These are phyloP conservation scores for Harpalus rufipes DNA, from an alignment of 2,888 invertebrate genomes.

Conservation along the genomic window DNA sequence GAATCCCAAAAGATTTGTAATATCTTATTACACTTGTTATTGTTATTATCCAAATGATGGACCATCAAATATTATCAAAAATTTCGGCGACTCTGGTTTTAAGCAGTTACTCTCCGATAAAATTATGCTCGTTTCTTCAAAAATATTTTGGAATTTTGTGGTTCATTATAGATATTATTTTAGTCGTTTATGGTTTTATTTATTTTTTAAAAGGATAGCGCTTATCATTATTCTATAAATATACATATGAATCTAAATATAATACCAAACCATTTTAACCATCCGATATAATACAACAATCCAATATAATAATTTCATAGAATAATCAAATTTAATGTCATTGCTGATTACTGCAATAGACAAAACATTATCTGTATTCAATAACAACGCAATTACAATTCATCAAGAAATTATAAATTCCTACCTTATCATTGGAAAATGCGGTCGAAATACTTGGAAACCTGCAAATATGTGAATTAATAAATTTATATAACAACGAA, in stretches of 20 bases:
- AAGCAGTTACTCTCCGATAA: not conserved
- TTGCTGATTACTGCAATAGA: constrained; percentile 40
- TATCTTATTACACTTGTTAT: too few relatives aligned
- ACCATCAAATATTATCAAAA: not conserved
- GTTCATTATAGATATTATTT: not conserved
- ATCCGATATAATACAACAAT: constrained; percentile 12
- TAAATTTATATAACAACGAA: constrained; percentile 20
- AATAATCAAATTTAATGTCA: constrained; percentile 18
- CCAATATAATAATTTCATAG: not conserved
- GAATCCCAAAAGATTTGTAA: too few relatives aligned
- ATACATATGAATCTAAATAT: not conserved
- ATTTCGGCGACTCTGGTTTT: not conserved
- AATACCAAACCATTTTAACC: not conserved
- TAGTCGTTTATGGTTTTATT: not conserved
- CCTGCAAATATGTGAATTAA: constrained; percentile 38
- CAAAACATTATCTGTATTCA: constrained; percentile 38
- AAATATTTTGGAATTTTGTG: not conserved
- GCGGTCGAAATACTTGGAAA: not conserved
- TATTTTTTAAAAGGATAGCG: constrained; percentile 1
- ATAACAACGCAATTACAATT: constrained; percentile 31
- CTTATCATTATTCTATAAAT: not conserved
- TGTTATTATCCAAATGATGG: too few relatives aligned
- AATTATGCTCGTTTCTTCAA: not conserved
- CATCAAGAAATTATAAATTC: not conserved
- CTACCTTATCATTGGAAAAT: constrained; percentile 21